These are phyloP conservation scores for Grammomys surdaster DNA, from an alignment of 2,113 vertebrate species.

Conservation along the genomic window DNA sequence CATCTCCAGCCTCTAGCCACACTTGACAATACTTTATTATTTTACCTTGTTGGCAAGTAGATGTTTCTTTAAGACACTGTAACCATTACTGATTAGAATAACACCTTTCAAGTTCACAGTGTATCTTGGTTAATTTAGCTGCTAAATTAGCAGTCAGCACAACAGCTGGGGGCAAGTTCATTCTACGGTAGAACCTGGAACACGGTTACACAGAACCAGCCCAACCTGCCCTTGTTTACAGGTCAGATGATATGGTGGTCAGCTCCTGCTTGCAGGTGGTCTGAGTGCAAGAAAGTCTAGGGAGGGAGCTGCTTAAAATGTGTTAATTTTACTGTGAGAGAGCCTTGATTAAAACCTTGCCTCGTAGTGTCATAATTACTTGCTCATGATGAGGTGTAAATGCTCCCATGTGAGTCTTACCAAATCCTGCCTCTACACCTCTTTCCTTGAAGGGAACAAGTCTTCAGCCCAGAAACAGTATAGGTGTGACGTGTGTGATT, in stretches of 20 bases:
- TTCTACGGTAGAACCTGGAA: not conserved
- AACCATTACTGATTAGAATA: not conserved
- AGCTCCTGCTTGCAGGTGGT: not conserved
- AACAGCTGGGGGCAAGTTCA: not conserved
- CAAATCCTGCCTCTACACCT: slow-evolving; percentile 36
- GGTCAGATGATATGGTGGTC: not conserved
- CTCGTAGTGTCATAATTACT: not conserved
- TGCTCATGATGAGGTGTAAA: not conserved
- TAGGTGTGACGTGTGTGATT: slow-evolving; percentile 96
- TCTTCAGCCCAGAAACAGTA: slow-evolving; percentile 90
- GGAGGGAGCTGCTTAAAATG: slow-evolving; percentile 48
- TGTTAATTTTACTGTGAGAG: not conserved
- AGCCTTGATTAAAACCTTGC: not conserved
- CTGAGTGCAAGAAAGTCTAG: not conserved
- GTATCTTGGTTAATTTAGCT: slow-evolving; percentile 40
- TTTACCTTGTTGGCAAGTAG: slow-evolving; percentile 25
- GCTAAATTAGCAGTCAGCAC: not conserved
- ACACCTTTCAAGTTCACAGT: slow-evolving; percentile 5
- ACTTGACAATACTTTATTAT: slow-evolving; percentile 13
- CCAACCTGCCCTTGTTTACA: not conserved
- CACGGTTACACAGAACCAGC: not conserved
- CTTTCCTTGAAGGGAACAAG: slow-evolving; percentile 82
- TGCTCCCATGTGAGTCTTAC: not conserved
- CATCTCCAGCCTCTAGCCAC: not conserved
- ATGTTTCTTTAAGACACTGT: not conserved